Base-by-base conservation (phyloP, 2,797 vertebrate genomes). In the Catostomus latipinnis region DNA sequence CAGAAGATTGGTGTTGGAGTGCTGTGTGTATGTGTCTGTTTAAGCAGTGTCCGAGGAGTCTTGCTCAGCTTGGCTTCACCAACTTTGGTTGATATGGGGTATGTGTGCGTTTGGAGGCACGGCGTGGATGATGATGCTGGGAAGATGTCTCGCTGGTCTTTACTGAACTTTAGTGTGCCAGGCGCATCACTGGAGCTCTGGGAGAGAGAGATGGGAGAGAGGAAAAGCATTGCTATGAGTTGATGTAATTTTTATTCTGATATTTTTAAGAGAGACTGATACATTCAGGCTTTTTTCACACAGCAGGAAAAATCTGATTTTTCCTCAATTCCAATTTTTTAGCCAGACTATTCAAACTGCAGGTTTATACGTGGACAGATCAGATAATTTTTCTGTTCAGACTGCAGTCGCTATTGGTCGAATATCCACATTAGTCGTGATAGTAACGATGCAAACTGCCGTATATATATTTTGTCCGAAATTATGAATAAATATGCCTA, bases 71-170 rank as follows among this genome's bases (percentile, higher is more conserved):
- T 93, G 88, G 89, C 78, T 65, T 88, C 95, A 90, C 85, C 83
- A 78, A 93, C 83, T 92, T 94, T 90, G 81, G 53, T 67, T 57
- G 90, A 80, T 48, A 92, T 80, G 4, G 95, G 91, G 83, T 91
- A 89, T 50, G 87, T 22, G 87, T 93, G 91, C 73, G 88, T 86
- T 81, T 92, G 87, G 67, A 92, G 86, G 86, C 91, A 88, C 0
- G 95, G 90, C 0, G 91, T 89, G 1, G 92, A 88, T 14, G 94
- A 85, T 0, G 90, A 88, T 0, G 90, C 83, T 0, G 96, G 95
- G 87, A 99, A 96, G 88, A 94, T 84, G 86, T 99, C 98, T 57
- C 95, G 89, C 86, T 92, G 95, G 70, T 99, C 98, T 91, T 97
- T 98, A 1, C 88, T 90, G 85, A 95, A 94, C 85, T 98, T 99